Percentiles rank a stretch among this genome's conserved stretches.
These are phyloP conservation scores for Stegodyphus mimosarum DNA, from an alignment of 1,140 invertebrate genomes.

Conservation along the genomic window DNA sequence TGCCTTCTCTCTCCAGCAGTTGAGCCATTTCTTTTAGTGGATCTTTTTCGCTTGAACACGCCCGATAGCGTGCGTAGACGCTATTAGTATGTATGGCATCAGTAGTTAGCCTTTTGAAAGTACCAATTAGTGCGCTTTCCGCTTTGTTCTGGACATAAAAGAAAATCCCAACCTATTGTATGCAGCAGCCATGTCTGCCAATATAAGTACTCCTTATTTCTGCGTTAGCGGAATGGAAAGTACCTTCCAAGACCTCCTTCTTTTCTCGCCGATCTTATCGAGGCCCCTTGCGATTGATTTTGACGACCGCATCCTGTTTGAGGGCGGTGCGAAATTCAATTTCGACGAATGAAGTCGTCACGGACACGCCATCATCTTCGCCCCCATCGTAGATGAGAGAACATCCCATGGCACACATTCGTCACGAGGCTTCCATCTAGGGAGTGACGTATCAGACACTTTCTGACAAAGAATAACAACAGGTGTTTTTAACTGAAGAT, in stretches of 20 bases:
- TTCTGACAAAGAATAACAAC: background rate
- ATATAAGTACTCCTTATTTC: background rate
- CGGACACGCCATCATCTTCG: slow-evolving; percentile 9
- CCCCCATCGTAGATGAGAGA: too few species aligned
- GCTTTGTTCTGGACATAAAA: slow-evolving; percentile 23
- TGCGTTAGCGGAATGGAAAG: background rate
- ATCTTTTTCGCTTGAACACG: background rate
- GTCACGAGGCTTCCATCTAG: background rate
- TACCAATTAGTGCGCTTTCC: slow-evolving; percentile 20
- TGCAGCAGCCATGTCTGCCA: too few species aligned
- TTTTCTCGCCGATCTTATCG: slow-evolving; percentile 48
- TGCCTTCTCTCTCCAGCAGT: too few species aligned
- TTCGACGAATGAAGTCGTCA: slow-evolving; percentile 30
- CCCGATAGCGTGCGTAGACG: slow-evolving; percentile 10
- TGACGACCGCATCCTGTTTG: slow-evolving; percentile 9
- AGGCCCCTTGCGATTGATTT: background rate
- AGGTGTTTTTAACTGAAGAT: slow-evolving; percentile 9
- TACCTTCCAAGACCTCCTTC: slow-evolving; percentile 3
- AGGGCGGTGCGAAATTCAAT: slow-evolving; percentile 36
- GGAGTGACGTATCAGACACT: slow-evolving; percentile 3
- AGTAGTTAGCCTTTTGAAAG: background rate
- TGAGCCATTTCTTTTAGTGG: too few species aligned
- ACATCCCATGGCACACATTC: too few species aligned
- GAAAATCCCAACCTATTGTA: too few species aligned
- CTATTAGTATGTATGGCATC: slow-evolving; percentile 10